These are phyloP conservation scores for Scaptomyza flava DNA, from an alignment of 2,888 invertebrate genomes.

Conservation along the genomic window DNA sequence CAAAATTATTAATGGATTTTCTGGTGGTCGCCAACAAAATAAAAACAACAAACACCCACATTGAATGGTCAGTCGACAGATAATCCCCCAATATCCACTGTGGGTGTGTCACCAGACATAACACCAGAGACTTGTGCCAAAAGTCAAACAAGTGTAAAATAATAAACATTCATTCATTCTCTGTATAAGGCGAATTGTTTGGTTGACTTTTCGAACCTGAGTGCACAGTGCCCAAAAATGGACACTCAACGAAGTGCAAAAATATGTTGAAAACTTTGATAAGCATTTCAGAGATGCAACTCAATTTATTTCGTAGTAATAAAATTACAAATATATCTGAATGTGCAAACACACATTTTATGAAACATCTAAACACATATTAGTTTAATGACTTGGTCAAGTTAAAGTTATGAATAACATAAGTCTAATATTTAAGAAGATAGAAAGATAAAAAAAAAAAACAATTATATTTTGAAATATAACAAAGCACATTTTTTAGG, in stretches of 20 bases:
- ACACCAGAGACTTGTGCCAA: slow-evolving; percentile 33
- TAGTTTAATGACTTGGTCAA: neutral
- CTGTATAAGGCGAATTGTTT: slow-evolving; percentile 44
- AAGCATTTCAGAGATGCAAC: slow-evolving; percentile 7
- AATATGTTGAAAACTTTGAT: slow-evolving; percentile 26
- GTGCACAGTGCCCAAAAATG: slow-evolving; percentile 37
- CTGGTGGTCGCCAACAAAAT: slow-evolving; percentile 11
- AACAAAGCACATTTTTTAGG: too few species aligned
- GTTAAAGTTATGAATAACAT: too few species aligned
- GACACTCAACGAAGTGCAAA: slow-evolving; percentile 52
- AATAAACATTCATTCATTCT: slow-evolving; percentile 45
- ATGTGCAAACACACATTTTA: neutral
- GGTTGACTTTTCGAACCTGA: slow-evolving; percentile 35
- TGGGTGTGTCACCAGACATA: slow-evolving; percentile 54
- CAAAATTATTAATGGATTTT: slow-evolving; percentile 60
- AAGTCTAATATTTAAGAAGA: too few species aligned
- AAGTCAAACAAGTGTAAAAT: slow-evolving; percentile 61
- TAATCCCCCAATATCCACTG: slow-evolving; percentile 44
- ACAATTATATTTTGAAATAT: too few species aligned
- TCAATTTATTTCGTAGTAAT: neutral
- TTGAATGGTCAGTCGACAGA: slow-evolving; percentile 27
- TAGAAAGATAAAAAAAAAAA: too few species aligned
- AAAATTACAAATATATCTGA: neutral
- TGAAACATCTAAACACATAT: neutral
- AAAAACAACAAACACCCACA: slow-evolving; percentile 36